These are phyloP conservation scores for Zalophus californianus DNA, from an alignment of 2,797 vertebrate genomes.

Conservation along the genomic window DNA sequence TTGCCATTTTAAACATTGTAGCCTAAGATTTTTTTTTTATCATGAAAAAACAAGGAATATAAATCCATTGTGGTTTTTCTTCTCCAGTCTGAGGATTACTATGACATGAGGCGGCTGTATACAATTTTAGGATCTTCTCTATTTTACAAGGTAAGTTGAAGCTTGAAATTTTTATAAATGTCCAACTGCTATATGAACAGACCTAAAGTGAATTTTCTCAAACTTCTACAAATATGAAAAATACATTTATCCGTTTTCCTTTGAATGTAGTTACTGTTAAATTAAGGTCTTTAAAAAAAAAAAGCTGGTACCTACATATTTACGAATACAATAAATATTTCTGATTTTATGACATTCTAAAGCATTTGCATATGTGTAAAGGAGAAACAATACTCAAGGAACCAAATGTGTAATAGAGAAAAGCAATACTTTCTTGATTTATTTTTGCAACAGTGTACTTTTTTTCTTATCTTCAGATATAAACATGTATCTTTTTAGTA, in stretches of 20 bases:
- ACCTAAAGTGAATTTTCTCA: conserved; percentile 48
- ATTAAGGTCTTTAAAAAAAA: conserved; percentile 47
- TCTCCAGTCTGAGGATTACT: conserved; percentile 96
- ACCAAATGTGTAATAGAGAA: background rate
- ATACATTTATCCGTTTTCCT: background rate
- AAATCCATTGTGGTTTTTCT: conserved; percentile 56
- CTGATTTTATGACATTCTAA: background rate
- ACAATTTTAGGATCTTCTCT: conserved; percentile 95
- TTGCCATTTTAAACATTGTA: conserved; percentile 38
- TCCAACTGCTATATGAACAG: background rate
- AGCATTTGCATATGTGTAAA: background rate
- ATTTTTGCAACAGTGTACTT: background rate
- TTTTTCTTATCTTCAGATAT: background rate
- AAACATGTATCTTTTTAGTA: background rate
- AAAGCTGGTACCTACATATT: background rate
- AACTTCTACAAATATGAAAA: conserved; percentile 55
- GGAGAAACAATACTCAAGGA: background rate
- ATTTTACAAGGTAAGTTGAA: conserved; percentile 95
- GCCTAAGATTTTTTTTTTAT: background rate
- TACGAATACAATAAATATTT: conserved; percentile 3
- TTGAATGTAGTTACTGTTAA: conserved; percentile 31
- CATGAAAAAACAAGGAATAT: conserved; percentile 31
- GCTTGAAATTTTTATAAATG: conserved; percentile 56
- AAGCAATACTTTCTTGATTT: background rate
- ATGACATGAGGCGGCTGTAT: conserved; percentile 95